Conservation (phyloP, 2,888 invertebrate genomes). For the Trisateles emortualis region DNA sequence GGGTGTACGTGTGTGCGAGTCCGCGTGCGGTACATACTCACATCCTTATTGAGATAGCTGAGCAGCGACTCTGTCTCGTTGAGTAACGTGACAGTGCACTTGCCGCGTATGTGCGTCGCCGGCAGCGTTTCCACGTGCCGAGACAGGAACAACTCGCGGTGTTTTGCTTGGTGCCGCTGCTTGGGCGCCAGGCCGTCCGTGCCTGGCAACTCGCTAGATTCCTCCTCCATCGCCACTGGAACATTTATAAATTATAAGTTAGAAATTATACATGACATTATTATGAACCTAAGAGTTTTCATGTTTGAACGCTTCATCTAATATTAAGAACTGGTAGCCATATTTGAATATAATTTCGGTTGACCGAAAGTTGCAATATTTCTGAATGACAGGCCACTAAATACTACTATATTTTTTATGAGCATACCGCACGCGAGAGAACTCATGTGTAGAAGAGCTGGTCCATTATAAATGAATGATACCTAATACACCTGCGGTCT, state of each 20-base stretch:
- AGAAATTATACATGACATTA: slow-evolving; percentile 1
- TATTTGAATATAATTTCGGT: too few species aligned
- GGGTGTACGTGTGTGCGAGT: slow-evolving; percentile 15
- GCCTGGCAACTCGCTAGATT: slow-evolving; percentile 87
- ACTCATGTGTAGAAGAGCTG: too few species aligned
- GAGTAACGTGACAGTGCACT: slow-evolving; percentile 99
- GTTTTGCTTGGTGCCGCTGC: slow-evolving; percentile 98
- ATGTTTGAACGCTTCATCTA: too few species aligned
- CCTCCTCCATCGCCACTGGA: slow-evolving; percentile 90
- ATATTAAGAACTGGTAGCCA: too few species aligned
- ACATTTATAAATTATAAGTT: slow-evolving; percentile 34
- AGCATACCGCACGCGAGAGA: too few species aligned
- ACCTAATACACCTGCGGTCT: too few species aligned
- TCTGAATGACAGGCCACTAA: too few species aligned
- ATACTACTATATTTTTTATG: too few species aligned
- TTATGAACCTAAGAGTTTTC: too few species aligned
- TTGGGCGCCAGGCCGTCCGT: slow-evolving; percentile 91
- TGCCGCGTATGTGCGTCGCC: slow-evolving; percentile 99
- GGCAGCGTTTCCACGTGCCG: slow-evolving; percentile 99
- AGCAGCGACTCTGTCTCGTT: slow-evolving; percentile 99
- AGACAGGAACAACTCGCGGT: slow-evolving; percentile 98
- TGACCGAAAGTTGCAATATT: too few species aligned
- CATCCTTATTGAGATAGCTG: slow-evolving; percentile 98
- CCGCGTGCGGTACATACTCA: slow-evolving; percentile 87
- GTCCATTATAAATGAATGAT: too few species aligned